These are phyloP conservation scores for Phocoena phocoena DNA, from an alignment of 2,113 vertebrate species.

Conservation along the genomic window DNA sequence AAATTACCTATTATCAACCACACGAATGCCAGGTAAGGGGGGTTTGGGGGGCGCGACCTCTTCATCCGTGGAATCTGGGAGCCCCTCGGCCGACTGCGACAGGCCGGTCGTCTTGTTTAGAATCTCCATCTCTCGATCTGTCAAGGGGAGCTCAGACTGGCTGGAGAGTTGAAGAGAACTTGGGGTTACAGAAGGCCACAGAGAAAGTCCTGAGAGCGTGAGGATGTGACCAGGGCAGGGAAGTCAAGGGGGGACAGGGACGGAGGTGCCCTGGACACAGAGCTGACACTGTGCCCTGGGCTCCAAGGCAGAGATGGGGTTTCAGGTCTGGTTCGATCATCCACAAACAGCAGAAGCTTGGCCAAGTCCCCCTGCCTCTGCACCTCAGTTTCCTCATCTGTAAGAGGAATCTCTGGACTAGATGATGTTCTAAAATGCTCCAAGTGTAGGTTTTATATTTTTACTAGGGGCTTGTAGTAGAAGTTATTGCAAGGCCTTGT, in stretches of 20 bases:
- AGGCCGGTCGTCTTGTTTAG: constrained; percentile 87
- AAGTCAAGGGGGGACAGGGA: rapidly evolving
- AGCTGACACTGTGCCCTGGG: not conserved
- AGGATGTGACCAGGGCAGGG: not conserved
- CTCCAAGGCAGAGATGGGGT: not conserved
- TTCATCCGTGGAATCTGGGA: constrained; percentile 86
- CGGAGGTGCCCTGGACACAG: not conserved
- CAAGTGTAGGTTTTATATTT: not conserved
- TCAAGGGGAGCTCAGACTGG: constrained; percentile 89
- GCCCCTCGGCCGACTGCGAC: constrained; percentile 84
- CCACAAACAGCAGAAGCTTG: too few species aligned
- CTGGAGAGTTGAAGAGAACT: constrained; percentile 73
- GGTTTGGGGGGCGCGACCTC: constrained; percentile 97
- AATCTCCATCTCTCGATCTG: constrained; percentile 92
- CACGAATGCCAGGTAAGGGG: constrained; percentile 94
- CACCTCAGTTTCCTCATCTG: not conserved
- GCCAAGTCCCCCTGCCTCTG: not conserved
- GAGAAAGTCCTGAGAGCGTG: not conserved
- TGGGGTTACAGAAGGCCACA: not conserved
- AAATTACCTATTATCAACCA: constrained; percentile 93
- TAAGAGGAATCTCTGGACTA: not conserved
- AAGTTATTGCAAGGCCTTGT: not conserved
- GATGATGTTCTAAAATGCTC: not conserved
- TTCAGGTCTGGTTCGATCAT: not conserved
- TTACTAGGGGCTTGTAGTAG: not conserved